phyloP scores from a whole-genome alignment of 2,113 vertebrate genomes.

The Pongo abelii region DNA sequence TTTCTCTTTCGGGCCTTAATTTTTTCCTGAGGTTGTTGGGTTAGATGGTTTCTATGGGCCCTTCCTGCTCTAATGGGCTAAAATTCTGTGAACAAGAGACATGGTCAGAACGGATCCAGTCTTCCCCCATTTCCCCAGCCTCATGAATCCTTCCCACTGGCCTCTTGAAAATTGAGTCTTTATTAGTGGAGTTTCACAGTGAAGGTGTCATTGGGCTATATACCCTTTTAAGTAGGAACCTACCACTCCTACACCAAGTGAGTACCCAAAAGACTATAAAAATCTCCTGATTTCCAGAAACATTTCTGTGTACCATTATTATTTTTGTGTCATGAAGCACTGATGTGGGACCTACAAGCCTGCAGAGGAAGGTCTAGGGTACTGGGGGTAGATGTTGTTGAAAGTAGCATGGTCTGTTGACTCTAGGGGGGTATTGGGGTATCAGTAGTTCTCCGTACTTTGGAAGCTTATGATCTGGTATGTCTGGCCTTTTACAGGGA shows the following conservation, averaged over 20 bases:
- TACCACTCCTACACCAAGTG: background rate
- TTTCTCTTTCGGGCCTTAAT: background rate
- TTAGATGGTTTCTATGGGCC: background rate
- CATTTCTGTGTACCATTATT: background rate
- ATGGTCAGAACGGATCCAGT: background rate
- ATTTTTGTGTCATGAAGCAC: constrained; percentile 23
- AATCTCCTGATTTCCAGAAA: background rate
- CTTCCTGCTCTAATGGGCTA: background rate
- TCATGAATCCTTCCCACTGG: background rate
- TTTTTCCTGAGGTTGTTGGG: background rate
- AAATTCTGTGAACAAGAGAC: constrained; percentile 23
- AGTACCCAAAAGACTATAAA: background rate
- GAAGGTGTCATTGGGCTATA: background rate
- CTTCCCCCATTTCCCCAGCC: background rate
- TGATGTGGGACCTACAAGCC: background rate
- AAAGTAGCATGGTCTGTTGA: background rate
- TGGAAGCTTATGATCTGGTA: background rate
- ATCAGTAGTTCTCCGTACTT: background rate
- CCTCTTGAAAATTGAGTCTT: background rate
- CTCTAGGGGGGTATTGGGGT: background rate
- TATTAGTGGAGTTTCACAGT: background rate
- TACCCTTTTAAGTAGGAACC: background rate
- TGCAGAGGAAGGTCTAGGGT: background rate
- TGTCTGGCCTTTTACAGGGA: constrained; percentile 85
- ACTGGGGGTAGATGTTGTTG: background rate